phyloP scores from a whole-genome alignment of 2,797 vertebrate genomes.

The Vireo griseus region DNA sequence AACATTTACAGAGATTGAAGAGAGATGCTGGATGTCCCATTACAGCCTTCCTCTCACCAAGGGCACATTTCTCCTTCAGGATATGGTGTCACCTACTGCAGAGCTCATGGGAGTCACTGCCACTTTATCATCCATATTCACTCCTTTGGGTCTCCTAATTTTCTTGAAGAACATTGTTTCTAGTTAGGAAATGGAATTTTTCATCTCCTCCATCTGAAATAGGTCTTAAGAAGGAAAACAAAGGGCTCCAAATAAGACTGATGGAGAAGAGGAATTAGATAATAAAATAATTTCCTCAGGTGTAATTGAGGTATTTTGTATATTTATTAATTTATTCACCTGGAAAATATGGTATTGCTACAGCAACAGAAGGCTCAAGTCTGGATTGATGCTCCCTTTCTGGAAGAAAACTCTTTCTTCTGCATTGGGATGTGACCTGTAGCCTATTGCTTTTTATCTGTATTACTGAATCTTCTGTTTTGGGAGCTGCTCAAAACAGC shows the following conservation, averaged over 20 bases:
- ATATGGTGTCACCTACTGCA: not conserved
- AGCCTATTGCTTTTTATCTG: not conserved
- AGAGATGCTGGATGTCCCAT: not conserved
- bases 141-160: not conserved
- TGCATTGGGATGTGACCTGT: not conserved
- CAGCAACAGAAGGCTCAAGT: not conserved
- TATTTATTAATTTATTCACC: not conserved
- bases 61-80: not conserved
- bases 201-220: not conserved
- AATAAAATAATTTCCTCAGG: not conserved
- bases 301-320: not conserved
- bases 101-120: not conserved
- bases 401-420: not conserved
- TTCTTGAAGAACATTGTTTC: not conserved
- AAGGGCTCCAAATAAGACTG: not conserved
- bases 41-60: not conserved
- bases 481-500: constrained; percentile 23
- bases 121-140: not conserved
- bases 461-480: not conserved
- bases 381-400: not conserved
- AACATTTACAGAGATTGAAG: not conserved
- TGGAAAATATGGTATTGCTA: not conserved
- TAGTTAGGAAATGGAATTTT: not conserved
- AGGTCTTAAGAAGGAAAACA: not conserved
- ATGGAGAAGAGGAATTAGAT: not conserved